phyloP scores from a whole-genome alignment of 2,113 vertebrate species.

The Holacanthus passer region DNA sequence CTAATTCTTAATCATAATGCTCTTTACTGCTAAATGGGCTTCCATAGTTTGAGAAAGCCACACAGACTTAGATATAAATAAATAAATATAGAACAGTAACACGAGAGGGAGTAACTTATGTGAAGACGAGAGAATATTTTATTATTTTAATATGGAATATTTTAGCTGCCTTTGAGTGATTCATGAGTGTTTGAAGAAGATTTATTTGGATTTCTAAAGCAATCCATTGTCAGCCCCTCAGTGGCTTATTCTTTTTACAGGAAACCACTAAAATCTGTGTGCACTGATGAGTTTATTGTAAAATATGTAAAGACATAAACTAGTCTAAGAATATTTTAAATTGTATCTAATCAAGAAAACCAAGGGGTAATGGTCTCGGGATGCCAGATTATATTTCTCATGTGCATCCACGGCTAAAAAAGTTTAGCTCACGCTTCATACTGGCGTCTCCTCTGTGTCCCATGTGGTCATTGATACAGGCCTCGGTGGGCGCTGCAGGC shows the following conservation, averaged over 20 bases:
- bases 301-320: background rate
- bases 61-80: background rate
- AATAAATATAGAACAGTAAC: background rate
- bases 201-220: background rate
- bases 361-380: background rate
- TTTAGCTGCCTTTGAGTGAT: background rate
- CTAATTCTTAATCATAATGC: too few relatives aligned
- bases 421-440: background rate
- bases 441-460: conserved; percentile 3
- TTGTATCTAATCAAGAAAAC: background rate
- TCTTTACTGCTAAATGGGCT: too few relatives aligned
- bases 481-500: conserved; percentile 17
- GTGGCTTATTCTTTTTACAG: background rate
- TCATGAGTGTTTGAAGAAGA: background rate
- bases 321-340: background rate
- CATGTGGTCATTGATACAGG: background rate
- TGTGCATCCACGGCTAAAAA: background rate
- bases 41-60: background rate
- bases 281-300: background rate
- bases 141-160: too few relatives aligned
- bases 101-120: too few relatives aligned
- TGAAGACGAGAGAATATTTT: background rate
- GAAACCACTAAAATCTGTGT: background rate
- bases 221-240: background rate
- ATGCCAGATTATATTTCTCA: background rate